Conservation (phyloP, 2,113 vertebrate species). For the Phaethornis superciliosus region DNA sequence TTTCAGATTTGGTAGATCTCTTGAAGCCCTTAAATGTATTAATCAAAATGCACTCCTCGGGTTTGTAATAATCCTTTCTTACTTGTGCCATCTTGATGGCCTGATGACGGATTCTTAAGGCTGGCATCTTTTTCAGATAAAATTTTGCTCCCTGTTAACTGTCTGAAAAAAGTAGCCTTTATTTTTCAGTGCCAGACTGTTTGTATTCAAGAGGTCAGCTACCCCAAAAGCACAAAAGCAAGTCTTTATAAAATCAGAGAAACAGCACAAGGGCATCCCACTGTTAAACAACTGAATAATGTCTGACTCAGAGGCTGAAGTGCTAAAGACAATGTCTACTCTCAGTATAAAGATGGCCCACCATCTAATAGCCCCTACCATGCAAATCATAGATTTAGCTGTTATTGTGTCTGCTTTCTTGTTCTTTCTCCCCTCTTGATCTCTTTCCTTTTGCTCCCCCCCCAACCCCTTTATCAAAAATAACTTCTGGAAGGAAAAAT, state of each 20-base stretch:
- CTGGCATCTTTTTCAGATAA: neutral
- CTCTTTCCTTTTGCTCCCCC: neutral
- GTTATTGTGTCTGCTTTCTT: neutral
- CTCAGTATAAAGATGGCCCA: neutral
- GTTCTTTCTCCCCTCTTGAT: slow-evolving; percentile 6
- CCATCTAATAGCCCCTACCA: neutral
- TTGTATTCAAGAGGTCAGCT: neutral
- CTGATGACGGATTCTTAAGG: neutral
- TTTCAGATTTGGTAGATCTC: neutral
- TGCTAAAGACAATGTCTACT: neutral
- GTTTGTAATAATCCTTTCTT: neutral
- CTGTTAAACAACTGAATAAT: neutral
- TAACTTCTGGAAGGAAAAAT: slow-evolving; percentile 58
- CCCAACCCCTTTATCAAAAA: slow-evolving; percentile 21
- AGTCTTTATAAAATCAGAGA: neutral
- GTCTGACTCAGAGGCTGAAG: neutral
- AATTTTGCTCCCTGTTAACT: neutral
- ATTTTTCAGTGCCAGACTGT: slow-evolving; percentile 29
- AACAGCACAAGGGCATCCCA: neutral
- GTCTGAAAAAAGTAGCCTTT: neutral
- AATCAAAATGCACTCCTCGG: neutral
- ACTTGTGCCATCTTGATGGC: neutral
- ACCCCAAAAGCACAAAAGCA: neutral
- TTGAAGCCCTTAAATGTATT: neutral
- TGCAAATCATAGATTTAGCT: neutral